Evolutionary conservation across 2,113 vertebrate species (phyloP), one percentile per base, ranked within the genome.

Genomic region (Oreochromis niloticus): DNA sequence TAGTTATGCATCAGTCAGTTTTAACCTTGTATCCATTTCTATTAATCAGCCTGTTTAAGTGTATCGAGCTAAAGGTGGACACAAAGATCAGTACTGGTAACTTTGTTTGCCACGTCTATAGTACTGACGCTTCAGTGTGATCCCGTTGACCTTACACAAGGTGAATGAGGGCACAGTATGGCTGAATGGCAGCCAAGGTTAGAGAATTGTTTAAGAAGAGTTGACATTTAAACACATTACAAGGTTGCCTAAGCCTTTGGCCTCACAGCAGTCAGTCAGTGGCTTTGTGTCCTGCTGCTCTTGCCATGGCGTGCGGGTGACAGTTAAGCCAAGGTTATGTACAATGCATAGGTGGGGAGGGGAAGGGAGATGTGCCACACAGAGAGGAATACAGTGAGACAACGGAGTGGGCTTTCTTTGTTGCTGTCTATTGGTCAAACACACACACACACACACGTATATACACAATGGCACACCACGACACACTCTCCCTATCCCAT

Each of bases 221-320:
- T 24, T 93, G 90, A 87, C 90, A 92, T 92, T 91, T 89, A 88
- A 81, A 80, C 88, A 61, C 22, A 83, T 73, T 79, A 83, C 57
- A 6, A 39, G 56, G 43, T 56, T 57, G 61, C 46, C 32, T 54
- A 36, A 91, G 86, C 86, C 75, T 85, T 88, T 85, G 71, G 87
- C 87, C 85, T 90, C 79, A 4, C 89, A 30, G 84, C 80, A 66
- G 75, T 92, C 56, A 78, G 24, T 85, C 63, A 14, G 52, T 19
- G 61, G 57, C 82, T 89, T 82, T 59, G 59, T 85, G 79, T 82
- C 83, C 88, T 78, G 84, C 89, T 85, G 63, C 88, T 88, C 83
- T 24, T 57, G 54, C 73, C 55, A 10, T 5, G 39, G 46, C 54
- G 66, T 85, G 43, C 7, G 71, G 52, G 39, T 71, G 71, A 36